Conservation (phyloP, 2,797 vertebrate species). For the Heteromormyrus szaboi region DNA sequence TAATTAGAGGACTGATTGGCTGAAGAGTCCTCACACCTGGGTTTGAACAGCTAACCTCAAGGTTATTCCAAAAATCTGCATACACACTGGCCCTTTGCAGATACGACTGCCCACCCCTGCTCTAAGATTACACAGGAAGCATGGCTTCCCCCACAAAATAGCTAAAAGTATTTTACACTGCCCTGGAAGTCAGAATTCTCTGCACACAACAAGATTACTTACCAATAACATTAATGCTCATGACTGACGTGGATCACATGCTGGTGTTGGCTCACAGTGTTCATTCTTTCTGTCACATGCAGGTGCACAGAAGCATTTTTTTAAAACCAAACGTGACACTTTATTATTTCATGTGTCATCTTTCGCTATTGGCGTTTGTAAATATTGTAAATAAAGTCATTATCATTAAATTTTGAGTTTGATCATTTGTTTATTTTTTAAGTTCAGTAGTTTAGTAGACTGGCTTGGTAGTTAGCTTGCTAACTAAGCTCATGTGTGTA, state of each 20-base stretch:
- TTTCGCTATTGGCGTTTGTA: background rate
- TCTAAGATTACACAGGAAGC: background rate
- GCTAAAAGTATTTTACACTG: background rate
- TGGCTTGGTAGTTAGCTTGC: background rate
- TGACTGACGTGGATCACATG: background rate
- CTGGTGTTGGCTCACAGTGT: background rate
- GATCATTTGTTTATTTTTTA: background rate
- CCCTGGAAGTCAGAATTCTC: background rate
- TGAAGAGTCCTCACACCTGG: background rate
- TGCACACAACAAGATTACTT: background rate
- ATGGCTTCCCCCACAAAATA: background rate
- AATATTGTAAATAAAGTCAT: background rate
- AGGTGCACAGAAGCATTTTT: background rate
- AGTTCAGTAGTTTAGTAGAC: background rate
- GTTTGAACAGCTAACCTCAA: background rate
- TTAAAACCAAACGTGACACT: background rate
- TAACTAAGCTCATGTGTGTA: background rate
- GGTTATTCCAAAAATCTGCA: background rate
- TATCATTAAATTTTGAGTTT: background rate
- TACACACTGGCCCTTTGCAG: background rate
- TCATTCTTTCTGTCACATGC: background rate
- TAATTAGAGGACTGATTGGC: background rate
- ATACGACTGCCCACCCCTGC: background rate
- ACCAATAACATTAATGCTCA: background rate
- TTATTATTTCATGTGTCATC: background rate